A percentile compares a stretch with the other conserved stretches of the same genome.
phyloP scores from a whole-genome alignment of 2,113 vertebrate species.

The Empidonax traillii region DNA sequence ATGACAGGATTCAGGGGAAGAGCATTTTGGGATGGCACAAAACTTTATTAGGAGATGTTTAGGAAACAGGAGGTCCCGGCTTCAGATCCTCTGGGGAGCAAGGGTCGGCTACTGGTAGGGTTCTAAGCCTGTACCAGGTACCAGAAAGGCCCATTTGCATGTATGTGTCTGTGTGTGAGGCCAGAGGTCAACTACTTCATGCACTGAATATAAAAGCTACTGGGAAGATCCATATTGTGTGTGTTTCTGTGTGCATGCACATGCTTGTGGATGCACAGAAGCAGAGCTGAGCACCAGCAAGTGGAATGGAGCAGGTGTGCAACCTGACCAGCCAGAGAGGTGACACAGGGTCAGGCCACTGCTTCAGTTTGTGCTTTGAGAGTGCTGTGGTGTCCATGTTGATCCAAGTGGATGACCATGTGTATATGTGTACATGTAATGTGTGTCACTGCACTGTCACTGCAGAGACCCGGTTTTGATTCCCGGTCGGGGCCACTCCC shows the following conservation, averaged over 20 bases:
- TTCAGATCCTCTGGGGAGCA: too few species aligned
- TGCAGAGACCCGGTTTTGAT: too few species aligned
- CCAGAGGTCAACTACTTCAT: not conserved
- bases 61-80: not conserved
- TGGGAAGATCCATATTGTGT: not conserved
- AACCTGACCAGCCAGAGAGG: not conserved
- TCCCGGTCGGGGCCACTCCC: too few species aligned
- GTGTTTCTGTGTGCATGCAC: too few species aligned
- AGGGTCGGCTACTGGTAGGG: not conserved
- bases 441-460: too few species aligned
- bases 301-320: not conserved
- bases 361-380: not conserved
- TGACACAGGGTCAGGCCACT: not conserved
- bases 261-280: not conserved
- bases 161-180: not conserved
- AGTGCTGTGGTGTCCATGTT: not conserved
- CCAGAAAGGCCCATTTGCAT: not conserved
- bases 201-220: not conserved
- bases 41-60: not conserved
- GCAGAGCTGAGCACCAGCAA: not conserved
- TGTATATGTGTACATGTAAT: fast-evolving
- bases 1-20: not conserved
- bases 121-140: not conserved
- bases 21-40: not conserved
- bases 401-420: fast-evolving